Evolutionary conservation across 2,888 invertebrate species (phyloP).

Genomic region (Drosophila lacicola): DNA sequence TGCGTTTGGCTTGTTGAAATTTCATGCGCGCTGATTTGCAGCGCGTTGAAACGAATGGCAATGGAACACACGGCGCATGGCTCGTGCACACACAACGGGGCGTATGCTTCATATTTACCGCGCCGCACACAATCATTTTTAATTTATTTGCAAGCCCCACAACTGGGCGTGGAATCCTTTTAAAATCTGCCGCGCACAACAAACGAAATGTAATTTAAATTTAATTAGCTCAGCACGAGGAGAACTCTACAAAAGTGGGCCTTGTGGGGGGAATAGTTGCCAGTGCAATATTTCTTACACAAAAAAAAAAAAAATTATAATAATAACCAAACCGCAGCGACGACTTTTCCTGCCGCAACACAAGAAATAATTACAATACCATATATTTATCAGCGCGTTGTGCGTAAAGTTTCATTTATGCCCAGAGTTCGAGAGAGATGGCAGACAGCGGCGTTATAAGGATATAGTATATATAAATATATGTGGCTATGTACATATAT

Average conservation of each 20-base stretch:
- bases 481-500: background rate
- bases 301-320: slow-evolving; percentile 3
- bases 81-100: slow-evolving; percentile 10
- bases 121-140: slow-evolving; percentile 63
- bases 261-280: slow-evolving; percentile 4
- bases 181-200: slow-evolving; percentile 33
- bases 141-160: slow-evolving; percentile 57
- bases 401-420: slow-evolving; percentile 32
- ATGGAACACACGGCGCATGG: slow-evolving; percentile 19
- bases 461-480: background rate
- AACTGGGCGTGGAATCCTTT: slow-evolving; percentile 47
- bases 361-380: slow-evolving; percentile 56
- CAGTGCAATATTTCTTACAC: slow-evolving; percentile 49
- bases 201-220: slow-evolving; percentile 66
- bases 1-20: slow-evolving; percentile 53
- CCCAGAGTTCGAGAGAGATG: slow-evolving; percentile 5
- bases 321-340: slow-evolving; percentile 26
- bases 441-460: background rate
- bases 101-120: slow-evolving; percentile 49
- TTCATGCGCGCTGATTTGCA: slow-evolving; percentile 70
- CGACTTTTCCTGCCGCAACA: slow-evolving; percentile 14
- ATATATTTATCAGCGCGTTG: slow-evolving; percentile 39
- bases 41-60: slow-evolving; percentile 27
- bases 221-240: slow-evolving; percentile 55
- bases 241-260: slow-evolving; percentile 7